These are phyloP conservation scores for Eucera pruinosa DNA, from an alignment of 2,888 invertebrate species.

Conservation along the genomic window DNA sequence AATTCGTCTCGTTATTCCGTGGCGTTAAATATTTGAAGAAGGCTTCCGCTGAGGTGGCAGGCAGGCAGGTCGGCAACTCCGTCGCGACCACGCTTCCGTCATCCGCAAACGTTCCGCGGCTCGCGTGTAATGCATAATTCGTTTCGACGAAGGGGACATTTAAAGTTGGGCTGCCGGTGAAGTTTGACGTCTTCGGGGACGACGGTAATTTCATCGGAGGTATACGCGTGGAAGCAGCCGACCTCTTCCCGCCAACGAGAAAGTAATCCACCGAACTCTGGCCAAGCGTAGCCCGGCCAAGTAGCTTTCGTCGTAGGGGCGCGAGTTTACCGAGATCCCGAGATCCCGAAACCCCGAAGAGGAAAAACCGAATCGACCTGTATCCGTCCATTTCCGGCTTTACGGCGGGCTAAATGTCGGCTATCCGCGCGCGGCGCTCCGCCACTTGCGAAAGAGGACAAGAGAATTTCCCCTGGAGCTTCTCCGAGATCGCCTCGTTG, in stretches of 20 bases:
- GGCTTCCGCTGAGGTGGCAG: conserved; percentile 20
- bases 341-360: conserved; percentile 37
- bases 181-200: conserved; percentile 49
- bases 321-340: conserved; percentile 42
- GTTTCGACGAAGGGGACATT: conserved; percentile 48
- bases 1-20: conserved; percentile 24
- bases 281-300: conserved; percentile 15
- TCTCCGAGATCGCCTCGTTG: too few relatives aligned
- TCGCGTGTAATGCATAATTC: conserved; percentile 43
- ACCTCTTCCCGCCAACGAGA: conserved; percentile 25
- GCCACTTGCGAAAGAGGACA: too few relatives aligned
- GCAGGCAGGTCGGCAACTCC: conserved; percentile 19
- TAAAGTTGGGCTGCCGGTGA: conserved; percentile 41
- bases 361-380: conserved; percentile 37
- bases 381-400: conserved; percentile 49
- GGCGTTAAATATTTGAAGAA: conserved; percentile 38
- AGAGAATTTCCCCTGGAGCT: too few relatives aligned
- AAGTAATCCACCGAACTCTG: conserved; percentile 57
- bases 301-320: conserved; percentile 9
- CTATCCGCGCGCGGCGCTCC: too few relatives aligned
- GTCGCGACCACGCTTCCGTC: neutral
- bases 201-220: conserved; percentile 56
- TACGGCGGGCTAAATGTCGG: conserved; percentile 30
- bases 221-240: neutral
- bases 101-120: conserved; percentile 17